Percentiles rank a stretch among this genome's conserved stretches.
Evolutionary conservation across 2,888 invertebrate species (phyloP).

Genomic region (Schizotus pectinicornis): DNA sequence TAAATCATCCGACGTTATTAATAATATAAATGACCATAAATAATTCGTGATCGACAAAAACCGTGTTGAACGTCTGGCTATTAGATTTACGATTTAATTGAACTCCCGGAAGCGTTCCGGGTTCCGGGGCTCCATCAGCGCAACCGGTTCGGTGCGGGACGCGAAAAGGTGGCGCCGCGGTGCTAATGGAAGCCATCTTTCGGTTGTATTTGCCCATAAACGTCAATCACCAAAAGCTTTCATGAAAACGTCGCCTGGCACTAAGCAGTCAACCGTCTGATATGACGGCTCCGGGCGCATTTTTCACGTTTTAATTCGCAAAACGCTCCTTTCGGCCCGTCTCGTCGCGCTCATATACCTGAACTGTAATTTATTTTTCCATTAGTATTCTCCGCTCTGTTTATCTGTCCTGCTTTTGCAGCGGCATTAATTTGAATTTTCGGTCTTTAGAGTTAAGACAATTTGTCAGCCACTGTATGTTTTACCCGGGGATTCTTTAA

Average conservation of each 20-base stretch:
- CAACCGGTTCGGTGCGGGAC: slow-evolving; percentile 1
- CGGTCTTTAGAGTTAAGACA: slow-evolving; percentile 37
- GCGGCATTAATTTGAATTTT: slow-evolving; percentile 40
- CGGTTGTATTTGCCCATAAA: slow-evolving; percentile 35
- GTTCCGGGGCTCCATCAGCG: background rate
- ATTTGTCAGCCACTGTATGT: slow-evolving; percentile 37
- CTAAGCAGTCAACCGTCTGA: slow-evolving; percentile 10
- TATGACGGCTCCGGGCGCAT: slow-evolving; percentile 22
- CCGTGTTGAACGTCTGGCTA: slow-evolving; percentile 30
- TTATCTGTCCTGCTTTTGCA: slow-evolving; percentile 32
- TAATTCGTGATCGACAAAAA: slow-evolving; percentile 30
- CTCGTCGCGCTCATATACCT: slow-evolving; percentile 29
- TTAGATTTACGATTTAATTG: slow-evolving; percentile 35
- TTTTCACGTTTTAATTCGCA: slow-evolving; percentile 34
- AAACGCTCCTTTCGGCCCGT: slow-evolving; percentile 26
- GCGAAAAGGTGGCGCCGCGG: slow-evolving; percentile 8
- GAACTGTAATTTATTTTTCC: slow-evolving; percentile 41
- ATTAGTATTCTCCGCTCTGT: slow-evolving; percentile 38
- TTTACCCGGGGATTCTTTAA: slow-evolving; percentile 31
- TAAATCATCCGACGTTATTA: slow-evolving; percentile 30
- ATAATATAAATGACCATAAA: slow-evolving; percentile 33
- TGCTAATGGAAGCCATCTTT: slow-evolving; percentile 36
- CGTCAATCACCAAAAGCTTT: slow-evolving; percentile 33
- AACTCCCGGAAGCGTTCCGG: slow-evolving; percentile 25
- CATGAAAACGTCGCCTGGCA: slow-evolving; percentile 17